Percentiles rank a stretch among this genome's conserved stretches.
phyloP scores from a whole-genome alignment of 2,797 vertebrate species.

The Coregonus sp. region DNA sequence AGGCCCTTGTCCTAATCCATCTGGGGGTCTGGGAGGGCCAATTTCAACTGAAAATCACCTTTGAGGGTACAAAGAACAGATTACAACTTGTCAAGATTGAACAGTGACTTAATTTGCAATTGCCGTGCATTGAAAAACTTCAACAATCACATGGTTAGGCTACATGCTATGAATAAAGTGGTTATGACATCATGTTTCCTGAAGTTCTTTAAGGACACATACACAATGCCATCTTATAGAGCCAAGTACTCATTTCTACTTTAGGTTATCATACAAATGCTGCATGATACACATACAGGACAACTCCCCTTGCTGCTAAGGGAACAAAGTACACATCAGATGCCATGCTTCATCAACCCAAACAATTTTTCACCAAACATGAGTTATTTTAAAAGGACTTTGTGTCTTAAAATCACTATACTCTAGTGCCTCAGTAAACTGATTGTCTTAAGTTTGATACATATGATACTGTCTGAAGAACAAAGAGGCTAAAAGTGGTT shows the following conservation, averaged over 20 bases:
- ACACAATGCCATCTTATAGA: not conserved
- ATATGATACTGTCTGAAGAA: not conserved
- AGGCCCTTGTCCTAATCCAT: conserved; percentile 14
- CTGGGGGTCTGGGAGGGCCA: conserved; percentile 1
- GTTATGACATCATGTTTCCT: not conserved
- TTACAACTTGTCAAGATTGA: conserved; percentile 7
- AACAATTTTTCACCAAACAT: not conserved
- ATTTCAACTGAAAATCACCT: conserved; percentile 21
- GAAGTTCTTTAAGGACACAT: not conserved
- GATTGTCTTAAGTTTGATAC: not conserved
- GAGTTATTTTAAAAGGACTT: not conserved
- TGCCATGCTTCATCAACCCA: conserved; percentile 4
- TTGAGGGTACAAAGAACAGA: conserved; percentile 6
- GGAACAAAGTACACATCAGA: not conserved
- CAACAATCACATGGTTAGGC: not conserved
- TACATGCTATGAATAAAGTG: not conserved
- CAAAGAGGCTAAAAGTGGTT: not conserved
- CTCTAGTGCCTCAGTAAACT: not conserved
- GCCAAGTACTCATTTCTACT: not conserved
- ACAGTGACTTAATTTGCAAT: not conserved
- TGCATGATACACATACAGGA: conserved; percentile 2
- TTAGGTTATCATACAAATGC: not conserved
- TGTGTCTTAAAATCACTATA: not conserved
- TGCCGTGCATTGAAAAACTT: not conserved
- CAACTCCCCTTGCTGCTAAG: not conserved